Conservation (phyloP, 35 echinoderm and acorn worm species). For the Diadema setosum region DNA sequence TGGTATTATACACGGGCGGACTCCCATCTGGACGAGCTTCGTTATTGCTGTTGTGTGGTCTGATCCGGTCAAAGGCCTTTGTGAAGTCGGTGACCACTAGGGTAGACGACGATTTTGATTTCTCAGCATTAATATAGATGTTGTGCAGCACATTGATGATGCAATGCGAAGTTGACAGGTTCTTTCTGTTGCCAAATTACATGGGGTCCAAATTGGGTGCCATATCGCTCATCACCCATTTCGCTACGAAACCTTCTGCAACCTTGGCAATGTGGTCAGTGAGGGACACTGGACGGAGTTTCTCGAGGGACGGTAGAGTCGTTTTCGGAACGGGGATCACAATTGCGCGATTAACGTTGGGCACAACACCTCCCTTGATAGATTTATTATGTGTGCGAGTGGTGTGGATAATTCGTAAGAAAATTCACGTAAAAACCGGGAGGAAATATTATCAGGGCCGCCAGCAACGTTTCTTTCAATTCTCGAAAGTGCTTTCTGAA, state of each 20-base stretch:
- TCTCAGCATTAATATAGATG: no score
- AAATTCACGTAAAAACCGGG: no score
- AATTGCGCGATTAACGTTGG: conserved; percentile 25
- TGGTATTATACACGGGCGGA: conserved; percentile 13
- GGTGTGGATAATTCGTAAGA: no score
- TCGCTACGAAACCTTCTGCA: not conserved
- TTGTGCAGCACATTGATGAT: not conserved
- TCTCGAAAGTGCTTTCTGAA: no score
- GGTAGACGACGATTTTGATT: not conserved
- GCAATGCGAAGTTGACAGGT: conserved; percentile 14
- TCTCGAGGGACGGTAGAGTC: not conserved
- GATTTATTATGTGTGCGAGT: no score
- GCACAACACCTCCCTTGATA: not conserved
- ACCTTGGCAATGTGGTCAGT: no score
- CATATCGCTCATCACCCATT: not conserved
- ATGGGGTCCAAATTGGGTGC: not conserved
- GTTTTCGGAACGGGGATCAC: conserved; percentile 41
- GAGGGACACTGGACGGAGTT: conserved; percentile 30
- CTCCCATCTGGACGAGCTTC: conserved; percentile 1
- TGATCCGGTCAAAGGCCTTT: no score
- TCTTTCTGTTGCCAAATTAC: conserved; percentile 38
- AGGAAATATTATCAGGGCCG: no score
- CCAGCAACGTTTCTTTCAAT: no score
- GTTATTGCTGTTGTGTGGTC: not conserved
- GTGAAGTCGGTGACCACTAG: conserved; percentile 13